Conservation (phyloP, 2,888 invertebrate genomes). For the Euplexia lucipara region DNA sequence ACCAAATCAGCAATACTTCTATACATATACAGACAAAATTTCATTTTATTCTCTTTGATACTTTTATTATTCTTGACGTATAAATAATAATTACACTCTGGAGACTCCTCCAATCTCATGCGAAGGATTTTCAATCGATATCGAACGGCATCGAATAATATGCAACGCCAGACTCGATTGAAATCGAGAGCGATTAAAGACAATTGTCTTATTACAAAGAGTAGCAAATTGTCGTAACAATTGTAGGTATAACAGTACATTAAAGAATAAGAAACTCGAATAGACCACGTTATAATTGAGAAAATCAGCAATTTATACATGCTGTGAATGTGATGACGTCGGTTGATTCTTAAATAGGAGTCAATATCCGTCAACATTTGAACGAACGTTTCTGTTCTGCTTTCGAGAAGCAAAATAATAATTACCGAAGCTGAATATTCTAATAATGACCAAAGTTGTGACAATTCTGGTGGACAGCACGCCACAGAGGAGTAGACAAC, state of each 20-base stretch:
- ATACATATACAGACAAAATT: slow-evolving; percentile 77
- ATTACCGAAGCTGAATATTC: slow-evolving; percentile 77
- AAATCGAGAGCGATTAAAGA: slow-evolving; percentile 80
- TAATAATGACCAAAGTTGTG: slow-evolving; percentile 77
- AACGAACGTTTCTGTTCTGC: slow-evolving; percentile 72
- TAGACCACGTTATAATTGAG: slow-evolving; percentile 70
- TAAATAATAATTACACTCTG: slow-evolving; percentile 76
- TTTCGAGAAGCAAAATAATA: slow-evolving; percentile 72
- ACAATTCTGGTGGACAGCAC: slow-evolving; percentile 72
- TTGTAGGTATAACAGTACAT: slow-evolving; percentile 70
- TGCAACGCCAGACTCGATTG: slow-evolving; percentile 82
- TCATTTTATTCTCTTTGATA: slow-evolving; percentile 77
- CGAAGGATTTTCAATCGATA: slow-evolving; percentile 79
- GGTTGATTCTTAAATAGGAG: slow-evolving; percentile 74
- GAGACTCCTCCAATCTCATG: slow-evolving; percentile 76
- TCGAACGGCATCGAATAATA: slow-evolving; percentile 78
- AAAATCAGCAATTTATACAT: slow-evolving; percentile 68
- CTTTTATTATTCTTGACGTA: slow-evolving; percentile 78
- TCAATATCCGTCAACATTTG: slow-evolving; percentile 73
- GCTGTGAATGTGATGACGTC: slow-evolving; percentile 66
- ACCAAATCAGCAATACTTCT: slow-evolving; percentile 78
- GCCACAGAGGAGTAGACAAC: slow-evolving; percentile 69
- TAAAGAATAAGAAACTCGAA: slow-evolving; percentile 72
- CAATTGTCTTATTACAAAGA: slow-evolving; percentile 74
- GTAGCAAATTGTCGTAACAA: slow-evolving; percentile 68